Evolutionary conservation across 1,140 invertebrate species (phyloP).

Genomic region (Drosophila parabipectinata): DNA sequence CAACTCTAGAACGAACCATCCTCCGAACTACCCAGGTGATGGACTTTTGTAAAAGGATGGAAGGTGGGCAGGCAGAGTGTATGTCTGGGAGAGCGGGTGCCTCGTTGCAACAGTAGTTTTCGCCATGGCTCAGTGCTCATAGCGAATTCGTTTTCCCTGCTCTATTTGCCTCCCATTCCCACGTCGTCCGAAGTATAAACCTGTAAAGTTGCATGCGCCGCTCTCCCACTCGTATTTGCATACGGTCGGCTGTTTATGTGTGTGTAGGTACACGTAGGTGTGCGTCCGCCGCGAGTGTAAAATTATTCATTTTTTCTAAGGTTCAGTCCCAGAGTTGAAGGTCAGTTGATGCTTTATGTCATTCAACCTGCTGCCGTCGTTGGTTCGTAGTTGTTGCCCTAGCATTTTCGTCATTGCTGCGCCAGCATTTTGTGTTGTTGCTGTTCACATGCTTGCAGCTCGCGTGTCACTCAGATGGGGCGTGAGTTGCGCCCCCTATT

Average conservation of each 20-base stretch:
- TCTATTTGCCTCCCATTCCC: slow-evolving; percentile 28
- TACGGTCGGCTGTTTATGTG: neutral
- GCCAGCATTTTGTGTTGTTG: slow-evolving; percentile 43
- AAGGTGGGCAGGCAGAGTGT: slow-evolving; percentile 9
- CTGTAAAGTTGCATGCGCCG: slow-evolving; percentile 65
- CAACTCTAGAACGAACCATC: neutral
- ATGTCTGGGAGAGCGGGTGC: slow-evolving; percentile 29
- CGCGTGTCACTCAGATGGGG: slow-evolving; percentile 66
- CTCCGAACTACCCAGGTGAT: neutral
- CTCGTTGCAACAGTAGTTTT: slow-evolving; percentile 51
- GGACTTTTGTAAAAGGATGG: no score
- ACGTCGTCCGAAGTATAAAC: slow-evolving; percentile 22
- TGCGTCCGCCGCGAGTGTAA: slow-evolving; percentile 65
- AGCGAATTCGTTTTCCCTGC: slow-evolving; percentile 47
- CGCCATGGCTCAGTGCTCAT: slow-evolving; percentile 55
- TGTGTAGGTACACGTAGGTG: neutral
- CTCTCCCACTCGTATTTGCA: slow-evolving; percentile 53
- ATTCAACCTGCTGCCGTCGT: slow-evolving; percentile 77
- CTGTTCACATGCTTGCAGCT: slow-evolving; percentile 36
- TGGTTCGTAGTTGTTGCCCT: slow-evolving; percentile 51
- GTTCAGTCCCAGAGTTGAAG: slow-evolving; percentile 84
- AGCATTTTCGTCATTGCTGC: slow-evolving; percentile 66
- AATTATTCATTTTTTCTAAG: slow-evolving; percentile 83
- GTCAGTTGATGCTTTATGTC: slow-evolving; percentile 84
- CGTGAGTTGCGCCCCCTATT: slow-evolving; percentile 36